Percentiles rank a stretch among this genome's conserved stretches.
Conservation (phyloP, 2,113 vertebrate genomes). For the Scolopax mira region DNA sequence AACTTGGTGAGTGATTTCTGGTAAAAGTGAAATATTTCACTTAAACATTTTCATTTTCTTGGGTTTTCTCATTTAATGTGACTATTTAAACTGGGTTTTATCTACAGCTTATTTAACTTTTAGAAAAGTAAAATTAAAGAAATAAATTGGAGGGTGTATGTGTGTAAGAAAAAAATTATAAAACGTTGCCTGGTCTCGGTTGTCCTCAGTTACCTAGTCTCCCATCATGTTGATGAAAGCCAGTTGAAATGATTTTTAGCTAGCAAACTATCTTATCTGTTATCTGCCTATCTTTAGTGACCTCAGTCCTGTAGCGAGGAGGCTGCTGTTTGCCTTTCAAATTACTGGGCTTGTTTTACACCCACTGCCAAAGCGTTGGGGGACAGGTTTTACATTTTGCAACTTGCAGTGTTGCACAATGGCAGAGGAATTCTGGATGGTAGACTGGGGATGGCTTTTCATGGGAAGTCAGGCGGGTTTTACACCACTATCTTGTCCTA, state of each 20-base stretch:
- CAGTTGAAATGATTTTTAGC: background rate
- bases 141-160: fast-evolving
- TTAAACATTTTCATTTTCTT: background rate
- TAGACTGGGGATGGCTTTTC: background rate
- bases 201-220: background rate
- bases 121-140: background rate
- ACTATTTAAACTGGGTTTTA: background rate
- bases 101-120: background rate
- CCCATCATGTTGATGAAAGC: background rate
- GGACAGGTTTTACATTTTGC: background rate
- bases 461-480: background rate
- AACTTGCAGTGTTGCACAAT: fast-evolving
- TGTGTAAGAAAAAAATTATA: background rate
- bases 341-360: background rate
- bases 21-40: background rate
- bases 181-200: background rate
- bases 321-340: background rate
- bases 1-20: background rate
- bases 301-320: background rate
- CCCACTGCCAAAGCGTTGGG: background rate
- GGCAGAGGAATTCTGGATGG: background rate
- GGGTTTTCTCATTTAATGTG: background rate
- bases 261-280: background rate
- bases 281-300: fast-evolving
- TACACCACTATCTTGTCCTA: background rate